Evolutionary conservation across 2,888 invertebrate species (phyloP), one percentile per base, ranked within the genome.

Genomic region (Nezara viridula): DNA sequence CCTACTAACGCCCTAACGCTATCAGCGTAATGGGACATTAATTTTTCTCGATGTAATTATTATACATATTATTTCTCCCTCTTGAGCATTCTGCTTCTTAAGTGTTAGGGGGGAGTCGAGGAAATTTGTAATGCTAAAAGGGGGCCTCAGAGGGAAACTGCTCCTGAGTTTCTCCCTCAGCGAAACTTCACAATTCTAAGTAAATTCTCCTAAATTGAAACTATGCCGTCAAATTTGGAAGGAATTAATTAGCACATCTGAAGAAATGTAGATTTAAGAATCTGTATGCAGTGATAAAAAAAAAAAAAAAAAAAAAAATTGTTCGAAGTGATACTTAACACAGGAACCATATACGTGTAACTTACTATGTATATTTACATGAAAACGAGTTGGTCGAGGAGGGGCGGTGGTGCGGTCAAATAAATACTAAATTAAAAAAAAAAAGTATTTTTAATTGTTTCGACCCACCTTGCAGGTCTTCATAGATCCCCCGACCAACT

Each of bases 1-100:
- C 66, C 60, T 27, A 60, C 60, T 27, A 60, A 60, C 60, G 12
- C 27, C 37, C 66, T 37, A 37, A 19, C 37, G 66, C 66, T 73
- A 73, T 73, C 66, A 73, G 19, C 66, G 19, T 37, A 73, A 37
- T 73, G 7, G 66, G n/a, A 19, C 66, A 32, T 73, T 73, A 73
- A 73, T 73, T 73, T 73, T 73, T 73, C 24, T 73, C 19, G 7
- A 37, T 19, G 37, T 73, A 73, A 73, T 73, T 73, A 73, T 73
- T 37, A 73, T 73, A 21, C 37, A 37, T 73, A 73, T 37, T 73
- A 73, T 73, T 73, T 19, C 66, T 37, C 9, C 37, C 32, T 6
- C 16, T 16, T 14, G 10, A 16, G 0, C 19, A 21, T 37, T 73
- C 7, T 19, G 16, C 19, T 73, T 37, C 32, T 19, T 73, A 73